Percentiles rank a stretch among this genome's conserved stretches.
These are phyloP conservation scores for Toxotes chatareus DNA, from an alignment of 2,113 vertebrate genomes.

Conservation along the genomic window DNA sequence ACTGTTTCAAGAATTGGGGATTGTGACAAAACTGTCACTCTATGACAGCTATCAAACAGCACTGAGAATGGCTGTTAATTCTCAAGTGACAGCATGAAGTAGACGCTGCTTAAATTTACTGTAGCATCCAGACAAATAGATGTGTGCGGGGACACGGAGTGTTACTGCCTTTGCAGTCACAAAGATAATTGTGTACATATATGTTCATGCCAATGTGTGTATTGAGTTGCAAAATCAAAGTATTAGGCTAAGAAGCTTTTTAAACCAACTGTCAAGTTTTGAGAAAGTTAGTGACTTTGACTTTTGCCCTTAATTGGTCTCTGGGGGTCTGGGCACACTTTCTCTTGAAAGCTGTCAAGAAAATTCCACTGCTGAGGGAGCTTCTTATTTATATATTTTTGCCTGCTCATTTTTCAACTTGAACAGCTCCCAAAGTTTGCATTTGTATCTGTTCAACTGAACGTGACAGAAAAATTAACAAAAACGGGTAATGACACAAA, in stretches of 20 bases:
- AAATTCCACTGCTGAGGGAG: slow-evolving; percentile 8
- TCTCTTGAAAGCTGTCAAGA: slow-evolving; percentile 31
- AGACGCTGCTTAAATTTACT: slow-evolving; percentile 10
- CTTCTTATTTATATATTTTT: slow-evolving; percentile 4
- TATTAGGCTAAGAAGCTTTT: background rate
- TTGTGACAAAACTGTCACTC: slow-evolving; percentile 59
- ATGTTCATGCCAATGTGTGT: background rate
- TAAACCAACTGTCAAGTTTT: slow-evolving; percentile 19
- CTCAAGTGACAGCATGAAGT: slow-evolving; percentile 30
- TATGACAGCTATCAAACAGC: slow-evolving; percentile 57
- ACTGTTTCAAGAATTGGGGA: slow-evolving; percentile 49
- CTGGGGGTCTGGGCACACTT: background rate
- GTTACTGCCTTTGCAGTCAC: background rate
- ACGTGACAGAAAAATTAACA: background rate
- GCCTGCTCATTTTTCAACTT: slow-evolving; percentile 1
- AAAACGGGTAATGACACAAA: no score
- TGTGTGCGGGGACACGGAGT: background rate
- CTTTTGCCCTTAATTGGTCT: slow-evolving; percentile 59
- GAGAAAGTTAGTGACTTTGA: slow-evolving; percentile 41
- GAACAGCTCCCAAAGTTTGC: background rate
- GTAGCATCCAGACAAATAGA: slow-evolving; percentile 25
- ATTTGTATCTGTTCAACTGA: background rate
- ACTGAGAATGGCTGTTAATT: slow-evolving; percentile 34
- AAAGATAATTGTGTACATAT: background rate
- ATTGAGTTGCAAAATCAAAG: slow-evolving; percentile 10